Percentiles rank a stretch among this genome's conserved stretches.
Conservation (phyloP, 2,797 vertebrate genomes). For the Catamblyrhynchus diadema region DNA sequence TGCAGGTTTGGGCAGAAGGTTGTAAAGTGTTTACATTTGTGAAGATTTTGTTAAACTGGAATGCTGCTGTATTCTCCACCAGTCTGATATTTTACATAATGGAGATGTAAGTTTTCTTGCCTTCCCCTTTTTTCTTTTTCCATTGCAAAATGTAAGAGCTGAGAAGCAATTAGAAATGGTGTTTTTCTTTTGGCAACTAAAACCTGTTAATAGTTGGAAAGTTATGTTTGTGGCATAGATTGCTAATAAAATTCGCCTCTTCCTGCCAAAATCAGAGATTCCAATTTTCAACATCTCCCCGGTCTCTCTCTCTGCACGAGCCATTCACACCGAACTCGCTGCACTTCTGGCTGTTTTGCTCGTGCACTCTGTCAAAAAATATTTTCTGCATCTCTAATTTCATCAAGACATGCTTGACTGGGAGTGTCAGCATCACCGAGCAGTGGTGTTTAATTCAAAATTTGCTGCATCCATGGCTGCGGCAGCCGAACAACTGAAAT, state of each 20-base stretch:
- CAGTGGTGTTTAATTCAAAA: slow-evolving; percentile 65
- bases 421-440: slow-evolving; percentile 65
- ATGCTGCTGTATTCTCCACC: background rate
- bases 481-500: slow-evolving; percentile 64
- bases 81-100: background rate
- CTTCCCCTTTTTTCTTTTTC: background rate
- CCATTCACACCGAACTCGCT: slow-evolving; percentile 47
- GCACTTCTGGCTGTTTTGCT: slow-evolving; percentile 69
- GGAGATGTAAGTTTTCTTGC: background rate
- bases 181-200: slow-evolving; percentile 70
- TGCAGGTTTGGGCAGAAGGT: background rate
- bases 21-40: background rate
- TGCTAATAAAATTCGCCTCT: slow-evolving; percentile 76
- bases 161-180: slow-evolving; percentile 65
- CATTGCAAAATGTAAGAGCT: background rate
- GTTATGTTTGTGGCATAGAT: slow-evolving; percentile 70
- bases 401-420: slow-evolving; percentile 74
- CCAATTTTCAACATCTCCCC: slow-evolving; percentile 70
- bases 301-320: slow-evolving; percentile 51
- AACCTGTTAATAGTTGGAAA: slow-evolving; percentile 74
- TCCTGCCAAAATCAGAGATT: slow-evolving; percentile 74
- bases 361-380: slow-evolving; percentile 72
- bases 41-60: background rate
- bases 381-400: slow-evolving; percentile 79
- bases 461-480: background rate